Evolutionary conservation across 2,797 vertebrate genomes (phyloP).

Genomic region (Cephalopachus bancanus): DNA sequence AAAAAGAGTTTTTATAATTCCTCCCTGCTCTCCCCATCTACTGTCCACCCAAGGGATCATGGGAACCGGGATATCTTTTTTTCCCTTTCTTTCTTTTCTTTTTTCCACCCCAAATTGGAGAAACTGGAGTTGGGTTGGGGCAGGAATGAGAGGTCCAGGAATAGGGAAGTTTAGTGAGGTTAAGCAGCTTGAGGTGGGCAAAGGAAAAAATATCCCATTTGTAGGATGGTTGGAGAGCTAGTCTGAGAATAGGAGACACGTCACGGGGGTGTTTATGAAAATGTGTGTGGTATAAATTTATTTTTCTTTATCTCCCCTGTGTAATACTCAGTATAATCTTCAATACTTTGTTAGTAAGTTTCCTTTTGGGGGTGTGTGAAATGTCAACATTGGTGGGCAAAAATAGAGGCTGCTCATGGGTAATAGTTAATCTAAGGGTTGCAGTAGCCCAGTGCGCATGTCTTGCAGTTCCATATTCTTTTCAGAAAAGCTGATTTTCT

Average conservation of each 20-base stretch:
- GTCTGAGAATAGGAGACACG: not conserved
- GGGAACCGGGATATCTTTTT: not conserved
- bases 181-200: not conserved
- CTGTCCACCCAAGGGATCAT: not conserved
- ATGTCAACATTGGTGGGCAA: not conserved
- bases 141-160: not conserved
- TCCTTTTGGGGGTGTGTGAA: conserved; percentile 3
- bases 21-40: not conserved
- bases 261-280: not conserved
- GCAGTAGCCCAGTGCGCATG: not conserved
- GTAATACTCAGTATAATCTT: not conserved
- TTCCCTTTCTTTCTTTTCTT: not conserved
- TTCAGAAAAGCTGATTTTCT: conserved; percentile 19
- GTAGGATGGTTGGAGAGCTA: conserved; percentile 36
- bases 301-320: not conserved
- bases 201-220: conserved; percentile 21
- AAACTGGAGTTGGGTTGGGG: not conserved
- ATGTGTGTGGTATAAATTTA: not conserved
- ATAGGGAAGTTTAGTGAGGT: not conserved
- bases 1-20: conserved; percentile 45
- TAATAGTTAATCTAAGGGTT: not conserved
- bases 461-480: not conserved
- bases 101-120: not conserved
- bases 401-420: not conserved
- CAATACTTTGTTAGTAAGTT: conserved; percentile 34